Evolutionary conservation across 2,888 invertebrate genomes (phyloP).

Genomic region (Leptarthrus brevirostris): DNA sequence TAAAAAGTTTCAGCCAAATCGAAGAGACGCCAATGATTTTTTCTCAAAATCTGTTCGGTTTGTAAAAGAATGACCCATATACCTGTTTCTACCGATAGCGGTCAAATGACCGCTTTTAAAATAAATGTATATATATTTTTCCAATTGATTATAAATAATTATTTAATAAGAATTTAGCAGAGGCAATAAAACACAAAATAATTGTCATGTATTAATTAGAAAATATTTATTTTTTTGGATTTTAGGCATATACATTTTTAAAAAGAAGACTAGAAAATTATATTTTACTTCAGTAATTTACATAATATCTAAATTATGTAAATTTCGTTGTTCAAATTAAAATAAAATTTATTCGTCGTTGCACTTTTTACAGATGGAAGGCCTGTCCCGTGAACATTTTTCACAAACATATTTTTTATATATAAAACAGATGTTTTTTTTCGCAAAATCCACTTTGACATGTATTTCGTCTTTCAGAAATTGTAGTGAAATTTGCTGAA

Average conservation of each 20-base stretch:
- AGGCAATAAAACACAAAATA: conserved; percentile 14
- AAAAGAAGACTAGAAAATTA: not conserved
- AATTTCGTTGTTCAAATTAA: not conserved
- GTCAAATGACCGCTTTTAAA: no score
- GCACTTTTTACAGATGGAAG: conserved; percentile 51
- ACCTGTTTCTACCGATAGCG: no score
- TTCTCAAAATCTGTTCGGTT: no score
- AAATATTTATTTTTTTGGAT: not conserved
- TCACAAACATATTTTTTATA: conserved; percentile 52
- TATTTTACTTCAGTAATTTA: not conserved
- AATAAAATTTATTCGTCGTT: conserved; percentile 44
- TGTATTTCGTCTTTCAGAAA: conserved; percentile 43
- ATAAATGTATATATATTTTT: no score
- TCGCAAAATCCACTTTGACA: conserved; percentile 53
- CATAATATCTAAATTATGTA: no score
- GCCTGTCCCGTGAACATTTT: conserved; percentile 51
- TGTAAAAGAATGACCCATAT: no score
- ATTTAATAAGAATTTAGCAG: conserved; percentile 9
- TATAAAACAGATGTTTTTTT: conserved; percentile 48
- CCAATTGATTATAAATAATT: not conserved
- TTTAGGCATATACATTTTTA: not conserved
- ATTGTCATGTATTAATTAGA: conserved; percentile 9
- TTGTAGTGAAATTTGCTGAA: conserved; percentile 47
- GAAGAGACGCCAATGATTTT: no score
- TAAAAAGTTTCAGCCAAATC: no score